These are phyloP conservation scores for Dasysyrphus albostriatus DNA, from an alignment of 2,888 invertebrate species.

Conservation along the genomic window DNA sequence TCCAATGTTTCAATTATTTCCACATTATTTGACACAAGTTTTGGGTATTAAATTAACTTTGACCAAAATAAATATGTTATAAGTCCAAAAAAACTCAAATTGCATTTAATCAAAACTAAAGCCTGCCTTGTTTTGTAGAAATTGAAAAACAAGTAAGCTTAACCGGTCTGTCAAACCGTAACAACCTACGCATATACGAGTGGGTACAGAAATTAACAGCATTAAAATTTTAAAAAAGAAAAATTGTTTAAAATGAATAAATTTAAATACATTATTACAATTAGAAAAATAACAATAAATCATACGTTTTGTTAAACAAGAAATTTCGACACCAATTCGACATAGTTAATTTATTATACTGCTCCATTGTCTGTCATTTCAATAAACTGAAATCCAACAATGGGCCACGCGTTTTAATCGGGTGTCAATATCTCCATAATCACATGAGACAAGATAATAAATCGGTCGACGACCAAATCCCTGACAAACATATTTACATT, in stretches of 20 bases:
- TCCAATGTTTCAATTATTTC: too few relatives aligned
- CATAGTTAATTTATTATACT: slow-evolving; percentile 49
- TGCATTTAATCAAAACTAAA: not conserved
- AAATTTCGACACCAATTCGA: slow-evolving; percentile 49
- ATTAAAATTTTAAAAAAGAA: not conserved
- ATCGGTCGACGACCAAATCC: slow-evolving; percentile 51
- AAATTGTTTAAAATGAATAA: slow-evolving; percentile 1
- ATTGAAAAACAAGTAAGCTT: not conserved
- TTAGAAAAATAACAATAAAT: slow-evolving; percentile 15
- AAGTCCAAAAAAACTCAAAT: not conserved
- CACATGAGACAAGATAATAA: slow-evolving; percentile 68
- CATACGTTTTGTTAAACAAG: slow-evolving; percentile 34
- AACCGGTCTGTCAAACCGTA: not conserved
- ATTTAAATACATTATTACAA: slow-evolving; percentile 4
- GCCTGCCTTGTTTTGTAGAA: not conserved
- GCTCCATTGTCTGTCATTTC: slow-evolving; percentile 8
- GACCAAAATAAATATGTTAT: not conserved
- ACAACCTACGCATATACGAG: not conserved
- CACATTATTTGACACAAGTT: too few relatives aligned
- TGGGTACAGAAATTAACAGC: not conserved
- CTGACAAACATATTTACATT: slow-evolving; percentile 63
- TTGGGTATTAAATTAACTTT: not conserved
- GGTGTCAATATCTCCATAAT: slow-evolving; percentile 67
- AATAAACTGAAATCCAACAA: slow-evolving; percentile 49
- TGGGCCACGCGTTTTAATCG: slow-evolving; percentile 57